Percentiles rank a stretch among this genome's conserved stretches.
Conservation (phyloP, 2,888 invertebrate species). For the Cheilosia scutellata region DNA sequence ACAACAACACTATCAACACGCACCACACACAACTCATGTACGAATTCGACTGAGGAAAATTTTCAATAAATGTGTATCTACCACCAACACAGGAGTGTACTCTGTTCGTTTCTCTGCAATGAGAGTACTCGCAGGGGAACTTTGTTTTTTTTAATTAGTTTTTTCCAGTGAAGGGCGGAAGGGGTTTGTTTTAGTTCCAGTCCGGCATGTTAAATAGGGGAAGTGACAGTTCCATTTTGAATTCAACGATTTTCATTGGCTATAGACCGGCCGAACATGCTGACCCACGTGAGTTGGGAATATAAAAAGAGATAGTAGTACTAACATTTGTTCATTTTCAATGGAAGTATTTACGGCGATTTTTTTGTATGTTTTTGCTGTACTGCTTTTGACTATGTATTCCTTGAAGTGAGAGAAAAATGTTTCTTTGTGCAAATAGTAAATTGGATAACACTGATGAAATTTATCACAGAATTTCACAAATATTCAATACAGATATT, state of each 20-base stretch:
- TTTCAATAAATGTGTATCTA: slow-evolving; percentile 73
- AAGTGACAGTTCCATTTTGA: slow-evolving; percentile 69
- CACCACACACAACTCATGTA: slow-evolving; percentile 76
- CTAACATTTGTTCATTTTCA: slow-evolving; percentile 12
- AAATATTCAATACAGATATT: slow-evolving; percentile 1
- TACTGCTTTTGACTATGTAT: not conserved
- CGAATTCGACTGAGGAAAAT: slow-evolving; percentile 75
- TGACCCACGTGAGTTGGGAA: slow-evolving; percentile 54
- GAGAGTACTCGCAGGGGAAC: slow-evolving; percentile 60
- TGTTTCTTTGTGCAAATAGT: not conserved
- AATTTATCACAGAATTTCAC: slow-evolving; percentile 32
- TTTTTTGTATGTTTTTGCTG: slow-evolving; percentile 2
- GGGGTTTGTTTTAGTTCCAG: slow-evolving; percentile 65
- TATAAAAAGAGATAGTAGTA: slow-evolving; percentile 15
- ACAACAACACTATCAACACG: slow-evolving; percentile 71
- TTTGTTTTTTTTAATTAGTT: slow-evolving; percentile 4
- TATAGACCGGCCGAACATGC: slow-evolving; percentile 12
- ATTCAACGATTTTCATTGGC: slow-evolving; percentile 69
- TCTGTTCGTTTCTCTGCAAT: slow-evolving; percentile 68
- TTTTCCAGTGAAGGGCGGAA: slow-evolving; percentile 43
- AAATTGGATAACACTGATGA: slow-evolving; percentile 14
- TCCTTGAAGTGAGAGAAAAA: not conserved
- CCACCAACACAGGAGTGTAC: slow-evolving; percentile 69
- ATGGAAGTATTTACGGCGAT: slow-evolving; percentile 23
- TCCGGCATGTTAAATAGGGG: slow-evolving; percentile 53